Evolutionary conservation across 2,888 invertebrate genomes (phyloP).

Genomic region (Gasteruption jaculator): DNA sequence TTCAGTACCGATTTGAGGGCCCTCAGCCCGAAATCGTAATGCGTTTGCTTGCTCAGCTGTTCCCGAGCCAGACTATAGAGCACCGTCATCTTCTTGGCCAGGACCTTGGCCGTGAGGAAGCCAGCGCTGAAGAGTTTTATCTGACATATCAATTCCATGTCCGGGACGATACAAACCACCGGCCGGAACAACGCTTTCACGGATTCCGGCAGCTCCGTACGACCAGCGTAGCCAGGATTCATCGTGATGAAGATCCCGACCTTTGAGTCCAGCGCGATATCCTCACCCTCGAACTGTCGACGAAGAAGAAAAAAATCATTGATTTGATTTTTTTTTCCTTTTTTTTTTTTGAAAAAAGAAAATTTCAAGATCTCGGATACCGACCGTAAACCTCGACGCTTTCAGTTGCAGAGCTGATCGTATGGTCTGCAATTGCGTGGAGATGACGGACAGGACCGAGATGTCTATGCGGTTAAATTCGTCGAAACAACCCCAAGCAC

Average conservation of each 20-base stretch:
- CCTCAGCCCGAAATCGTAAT: slow-evolving; percentile 90
- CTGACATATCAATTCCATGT: slow-evolving; percentile 86
- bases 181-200: slow-evolving; percentile 89
- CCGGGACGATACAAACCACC: slow-evolving; percentile 88
- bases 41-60: slow-evolving; percentile 87
- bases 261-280: slow-evolving; percentile 77
- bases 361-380: slow-evolving; percentile 23
- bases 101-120: slow-evolving; percentile 80
- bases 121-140: slow-evolving; percentile 92
- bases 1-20: slow-evolving; percentile 87
- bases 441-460: slow-evolving; percentile 89
- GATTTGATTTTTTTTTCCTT: slow-evolving; percentile 3
- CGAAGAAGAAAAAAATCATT: slow-evolving; percentile 6
- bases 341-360: slow-evolving; percentile 4
- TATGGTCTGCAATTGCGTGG: slow-evolving; percentile 86
- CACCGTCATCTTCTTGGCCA: slow-evolving; percentile 93
- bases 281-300: slow-evolving; percentile 74
- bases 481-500: slow-evolving; percentile 95
- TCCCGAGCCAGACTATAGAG: slow-evolving; percentile 81
- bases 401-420: slow-evolving; percentile 76
- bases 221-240: slow-evolving; percentile 91
- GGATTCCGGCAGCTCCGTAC: slow-evolving; percentile 87
- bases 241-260: slow-evolving; percentile 93
- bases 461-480: slow-evolving; percentile 92
- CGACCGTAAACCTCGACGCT: slow-evolving; percentile 70